phyloP scores from a whole-genome alignment of 2,113 vertebrate genomes.

The Microcebus tavaratra region DNA sequence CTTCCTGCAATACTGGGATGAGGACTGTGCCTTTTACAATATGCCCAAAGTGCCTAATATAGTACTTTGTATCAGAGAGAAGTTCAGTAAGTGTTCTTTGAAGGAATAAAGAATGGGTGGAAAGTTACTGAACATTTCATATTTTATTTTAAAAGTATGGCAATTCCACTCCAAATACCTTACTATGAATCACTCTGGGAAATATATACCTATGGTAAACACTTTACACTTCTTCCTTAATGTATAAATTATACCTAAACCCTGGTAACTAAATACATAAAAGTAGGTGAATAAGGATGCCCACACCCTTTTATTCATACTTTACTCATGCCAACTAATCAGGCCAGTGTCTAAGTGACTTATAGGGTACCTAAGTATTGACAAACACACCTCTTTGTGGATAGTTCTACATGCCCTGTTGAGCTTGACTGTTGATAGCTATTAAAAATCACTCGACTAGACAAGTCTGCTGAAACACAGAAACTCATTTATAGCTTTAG shows the following conservation, averaged over 20 bases:
- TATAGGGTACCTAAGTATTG: background rate
- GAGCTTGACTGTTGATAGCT: background rate
- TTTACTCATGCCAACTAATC: background rate
- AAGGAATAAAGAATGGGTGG: background rate
- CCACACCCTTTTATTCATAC: background rate
- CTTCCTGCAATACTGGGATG: background rate
- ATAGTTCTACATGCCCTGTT: background rate
- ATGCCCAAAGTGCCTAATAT: background rate
- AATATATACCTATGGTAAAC: background rate
- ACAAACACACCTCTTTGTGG: background rate
- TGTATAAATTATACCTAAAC: slow-evolving; percentile 7
- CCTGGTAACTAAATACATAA: slow-evolving; percentile 28
- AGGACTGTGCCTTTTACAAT: background rate
- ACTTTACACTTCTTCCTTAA: background rate
- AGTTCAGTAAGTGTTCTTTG: background rate
- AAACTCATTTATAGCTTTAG: background rate
- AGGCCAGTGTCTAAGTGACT: background rate
- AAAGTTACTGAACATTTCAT: slow-evolving; percentile 35
- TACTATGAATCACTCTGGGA: background rate
- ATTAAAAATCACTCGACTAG: slow-evolving; percentile 5
- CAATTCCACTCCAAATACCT: background rate
- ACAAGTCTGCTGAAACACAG: background rate
- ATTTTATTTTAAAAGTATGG: background rate
- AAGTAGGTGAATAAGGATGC: background rate
- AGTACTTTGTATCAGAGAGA: background rate